Conservation (phyloP, 2,113 vertebrate species). For the Philantomba maxwellii region DNA sequence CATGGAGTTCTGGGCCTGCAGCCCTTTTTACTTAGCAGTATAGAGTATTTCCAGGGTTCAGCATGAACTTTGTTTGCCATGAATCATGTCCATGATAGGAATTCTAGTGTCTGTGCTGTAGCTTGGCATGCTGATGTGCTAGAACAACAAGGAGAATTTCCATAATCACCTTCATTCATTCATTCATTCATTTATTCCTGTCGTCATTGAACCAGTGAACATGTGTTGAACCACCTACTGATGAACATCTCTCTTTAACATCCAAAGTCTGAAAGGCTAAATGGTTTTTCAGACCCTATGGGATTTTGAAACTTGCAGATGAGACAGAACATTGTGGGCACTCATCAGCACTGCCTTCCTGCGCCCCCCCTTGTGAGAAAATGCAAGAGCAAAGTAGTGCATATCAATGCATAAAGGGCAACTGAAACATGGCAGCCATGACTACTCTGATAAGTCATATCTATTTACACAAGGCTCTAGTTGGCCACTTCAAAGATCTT, state of each 20-base stretch:
- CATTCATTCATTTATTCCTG: constrained; percentile 53
- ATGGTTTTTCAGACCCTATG: constrained; percentile 37
- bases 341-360: background rate
- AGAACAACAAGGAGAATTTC: constrained; percentile 21
- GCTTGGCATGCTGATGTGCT: constrained; percentile 55
- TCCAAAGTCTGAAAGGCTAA: constrained; percentile 53
- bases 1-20: background rate
- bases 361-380: background rate
- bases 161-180: constrained; percentile 61
- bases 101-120: constrained; percentile 33
- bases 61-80: constrained; percentile 23
- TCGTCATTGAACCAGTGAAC: constrained; percentile 28
- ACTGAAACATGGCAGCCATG: background rate
- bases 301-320: constrained; percentile 51
- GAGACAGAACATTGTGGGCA: constrained; percentile 21
- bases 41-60: background rate
- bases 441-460: background rate
- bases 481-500: background rate
- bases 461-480: background rate
- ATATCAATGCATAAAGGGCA: constrained; percentile 56
- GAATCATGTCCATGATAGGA: background rate
- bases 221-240: constrained; percentile 62
- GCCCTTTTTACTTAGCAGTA: background rate
- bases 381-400: constrained; percentile 10
- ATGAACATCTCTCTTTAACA: constrained; percentile 70